Percentiles rank a stretch among this genome's conserved stretches.
These are phyloP conservation scores for Coregonus sp. DNA, from an alignment of 2,797 vertebrate species.

Conservation along the genomic window DNA sequence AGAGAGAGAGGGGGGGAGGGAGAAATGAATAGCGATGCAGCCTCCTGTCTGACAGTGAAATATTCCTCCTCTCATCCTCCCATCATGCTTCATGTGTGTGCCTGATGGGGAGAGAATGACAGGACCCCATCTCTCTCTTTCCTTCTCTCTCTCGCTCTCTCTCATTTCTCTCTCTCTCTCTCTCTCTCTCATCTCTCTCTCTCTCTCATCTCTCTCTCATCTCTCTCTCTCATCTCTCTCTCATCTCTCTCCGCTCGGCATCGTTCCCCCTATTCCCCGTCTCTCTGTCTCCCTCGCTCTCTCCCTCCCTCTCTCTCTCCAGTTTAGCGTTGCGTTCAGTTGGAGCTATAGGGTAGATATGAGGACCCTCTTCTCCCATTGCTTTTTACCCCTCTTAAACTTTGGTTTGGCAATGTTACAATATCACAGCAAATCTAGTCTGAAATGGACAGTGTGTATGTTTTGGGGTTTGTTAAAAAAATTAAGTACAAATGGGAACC, in stretches of 20 bases:
- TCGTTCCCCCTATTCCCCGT: background rate
- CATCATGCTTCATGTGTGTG: conserved; percentile 85
- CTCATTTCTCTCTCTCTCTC: too few relatives aligned
- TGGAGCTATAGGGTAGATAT: background rate
- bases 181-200: conserved; percentile 54
- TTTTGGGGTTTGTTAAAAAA: background rate
- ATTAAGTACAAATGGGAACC: background rate
- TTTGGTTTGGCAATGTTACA: background rate
- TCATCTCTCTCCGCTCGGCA: background rate
- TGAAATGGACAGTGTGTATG: too few relatives aligned
- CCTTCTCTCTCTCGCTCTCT: conserved; percentile 10
- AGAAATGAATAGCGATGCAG: conserved; percentile 87
- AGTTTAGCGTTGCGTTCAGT: background rate
- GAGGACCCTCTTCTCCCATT: background rate
- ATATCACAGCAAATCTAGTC: too few relatives aligned
- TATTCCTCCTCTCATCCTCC: conserved; percentile 90
- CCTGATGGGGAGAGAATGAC: conserved; percentile 81
- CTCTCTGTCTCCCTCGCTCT: background rate
- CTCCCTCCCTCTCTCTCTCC: background rate
- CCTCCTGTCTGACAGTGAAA: conserved; percentile 92
- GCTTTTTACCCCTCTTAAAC: background rate
- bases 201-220: background rate
- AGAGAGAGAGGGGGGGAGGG: conserved; percentile 49
- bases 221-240: conserved; percentile 5
- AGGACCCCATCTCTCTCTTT: conserved; percentile 56